Evolutionary conservation across 2,888 invertebrate species (phyloP).

Genomic region (Luperina testacea): DNA sequence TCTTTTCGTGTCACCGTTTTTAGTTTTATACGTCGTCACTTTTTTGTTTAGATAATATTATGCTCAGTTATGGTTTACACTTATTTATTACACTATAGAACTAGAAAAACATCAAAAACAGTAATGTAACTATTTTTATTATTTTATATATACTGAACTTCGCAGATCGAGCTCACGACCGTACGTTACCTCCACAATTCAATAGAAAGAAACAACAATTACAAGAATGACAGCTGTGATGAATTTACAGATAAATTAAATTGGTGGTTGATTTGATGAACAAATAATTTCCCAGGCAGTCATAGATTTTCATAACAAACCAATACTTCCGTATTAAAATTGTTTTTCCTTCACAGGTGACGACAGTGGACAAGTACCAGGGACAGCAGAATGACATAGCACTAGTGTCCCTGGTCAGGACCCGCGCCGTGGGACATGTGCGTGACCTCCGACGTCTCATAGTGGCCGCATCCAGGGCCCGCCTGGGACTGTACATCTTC

Average conservation of each 20-base stretch:
- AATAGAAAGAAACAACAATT: no score
- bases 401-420: conserved; percentile 98
- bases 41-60: no score
- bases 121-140: no score
- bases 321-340: not conserved
- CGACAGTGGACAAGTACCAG: conserved; percentile 99
- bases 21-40: no score
- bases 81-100: no score
- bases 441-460: conserved; percentile 98
- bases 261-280: not conserved
- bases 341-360: conserved; percentile 88
- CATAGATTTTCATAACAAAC: not conserved
- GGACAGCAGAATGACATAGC: conserved; percentile 99
- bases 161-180: no score
- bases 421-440: conserved; percentile 99
- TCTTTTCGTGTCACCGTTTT: no score
- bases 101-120: no score
- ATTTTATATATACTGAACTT: no score
- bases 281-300: no score
- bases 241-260: not conserved
- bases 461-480: conserved; percentile 99
- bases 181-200: no score
- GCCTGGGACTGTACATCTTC: conserved; percentile 98
- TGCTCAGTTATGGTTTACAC: no score
- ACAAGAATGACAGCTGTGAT: not conserved